Percentiles rank a stretch among this genome's conserved stretches.
Conservation (phyloP, 2,888 invertebrate genomes). For the Didymodactylos carnosus region DNA sequence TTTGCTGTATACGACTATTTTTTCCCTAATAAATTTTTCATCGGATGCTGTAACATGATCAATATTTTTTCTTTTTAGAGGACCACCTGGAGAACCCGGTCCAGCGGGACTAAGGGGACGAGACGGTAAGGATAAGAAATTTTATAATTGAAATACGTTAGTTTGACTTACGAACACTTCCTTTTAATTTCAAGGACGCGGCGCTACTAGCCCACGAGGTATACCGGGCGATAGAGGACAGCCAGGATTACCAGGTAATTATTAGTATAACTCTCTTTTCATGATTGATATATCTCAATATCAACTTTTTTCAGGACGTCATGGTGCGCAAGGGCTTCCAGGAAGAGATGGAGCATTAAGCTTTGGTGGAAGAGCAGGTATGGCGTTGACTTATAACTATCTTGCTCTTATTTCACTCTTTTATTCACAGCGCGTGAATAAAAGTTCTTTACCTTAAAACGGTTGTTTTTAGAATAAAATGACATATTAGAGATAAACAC, state of each 20-base stretch:
- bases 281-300: no score
- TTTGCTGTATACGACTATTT: no score
- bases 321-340: not conserved
- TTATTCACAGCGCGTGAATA: no score
- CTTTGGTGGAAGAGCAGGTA: not conserved
- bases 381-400: not conserved
- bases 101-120: not conserved
- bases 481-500: no score
- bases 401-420: not conserved
- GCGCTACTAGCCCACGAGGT: not conserved
- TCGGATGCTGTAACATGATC: not conserved
- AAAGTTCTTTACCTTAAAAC: no score
- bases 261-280: no score
- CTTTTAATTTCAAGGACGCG: not conserved
- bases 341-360: not conserved
- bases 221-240: not conserved
- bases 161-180: not conserved
- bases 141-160: no score
- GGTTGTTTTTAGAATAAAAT: no score
- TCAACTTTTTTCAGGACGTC: no score
- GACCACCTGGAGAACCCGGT: not conserved
- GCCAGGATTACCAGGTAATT: not conserved
- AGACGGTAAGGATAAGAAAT: not conserved
- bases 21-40: no score
- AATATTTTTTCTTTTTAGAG: not conserved